These are phyloP conservation scores for Paramormyrops kingsleyae DNA, from an alignment of 2,113 vertebrate species.

Conservation along the genomic window DNA sequence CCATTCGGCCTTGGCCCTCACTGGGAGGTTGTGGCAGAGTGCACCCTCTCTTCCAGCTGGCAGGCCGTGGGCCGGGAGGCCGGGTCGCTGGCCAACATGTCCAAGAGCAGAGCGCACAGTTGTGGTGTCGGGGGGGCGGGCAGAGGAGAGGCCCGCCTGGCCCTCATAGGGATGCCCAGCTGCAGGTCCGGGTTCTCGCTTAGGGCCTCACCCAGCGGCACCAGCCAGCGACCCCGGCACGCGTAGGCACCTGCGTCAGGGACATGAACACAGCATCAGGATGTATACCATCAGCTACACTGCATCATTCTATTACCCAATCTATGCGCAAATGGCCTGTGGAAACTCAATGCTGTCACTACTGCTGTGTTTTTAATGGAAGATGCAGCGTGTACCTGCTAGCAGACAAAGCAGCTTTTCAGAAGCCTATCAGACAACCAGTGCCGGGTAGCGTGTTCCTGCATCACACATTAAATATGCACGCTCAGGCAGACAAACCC, in stretches of 20 bases:
- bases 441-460: neutral
- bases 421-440: neutral
- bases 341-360: neutral
- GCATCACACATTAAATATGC: neutral
- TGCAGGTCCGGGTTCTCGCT: slow-evolving; percentile 90
- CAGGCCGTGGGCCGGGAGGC: slow-evolving; percentile 79
- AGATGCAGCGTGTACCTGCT: neutral
- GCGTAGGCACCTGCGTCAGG: slow-evolving; percentile 63
- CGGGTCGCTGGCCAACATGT: slow-evolving; percentile 89
- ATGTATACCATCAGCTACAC: neutral
- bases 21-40: slow-evolving; percentile 59
- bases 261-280: neutral
- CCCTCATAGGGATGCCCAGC: slow-evolving; percentile 87
- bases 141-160: slow-evolving; percentile 74
- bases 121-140: slow-evolving; percentile 62
- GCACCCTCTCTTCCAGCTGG: slow-evolving; percentile 81
- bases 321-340: neutral
- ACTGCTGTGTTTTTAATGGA: neutral
- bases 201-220: slow-evolving; percentile 87
- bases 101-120: slow-evolving; percentile 78
- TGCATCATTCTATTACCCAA: neutral
- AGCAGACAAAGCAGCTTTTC: neutral
- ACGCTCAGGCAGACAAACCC: neutral
- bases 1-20: slow-evolving; percentile 8
- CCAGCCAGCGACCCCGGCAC: slow-evolving; percentile 80